A percentile compares a stretch with the other conserved stretches of the same genome.
Evolutionary conservation across 2,113 vertebrate genomes (phyloP).

Genomic region (Podarcis raffonei): DNA sequence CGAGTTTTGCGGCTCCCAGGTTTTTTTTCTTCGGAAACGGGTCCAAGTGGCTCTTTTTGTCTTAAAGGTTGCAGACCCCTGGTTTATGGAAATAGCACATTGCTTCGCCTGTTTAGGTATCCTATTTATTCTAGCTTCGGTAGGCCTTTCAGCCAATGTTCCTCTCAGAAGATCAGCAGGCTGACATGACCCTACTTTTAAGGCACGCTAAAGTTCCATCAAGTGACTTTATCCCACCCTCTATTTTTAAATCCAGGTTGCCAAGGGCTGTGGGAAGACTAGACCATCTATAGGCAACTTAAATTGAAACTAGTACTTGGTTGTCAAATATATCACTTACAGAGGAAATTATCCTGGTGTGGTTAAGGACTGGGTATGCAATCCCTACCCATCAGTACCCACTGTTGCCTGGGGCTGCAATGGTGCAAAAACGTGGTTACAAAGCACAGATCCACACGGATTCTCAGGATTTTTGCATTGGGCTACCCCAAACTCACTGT

Average conservation of each 20-base stretch:
- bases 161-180: neutral
- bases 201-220: neutral
- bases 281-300: neutral
- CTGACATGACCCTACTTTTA: neutral
- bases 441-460: no score
- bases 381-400: neutral
- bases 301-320: neutral
- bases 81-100: neutral
- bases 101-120: neutral
- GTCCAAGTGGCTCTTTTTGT: no score
- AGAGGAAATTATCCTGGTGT: neutral
- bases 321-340: neutral
- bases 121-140: neutral
- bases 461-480: no score
- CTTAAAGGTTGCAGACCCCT: no score
- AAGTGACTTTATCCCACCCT: neutral
- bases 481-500: no score
- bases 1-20: no score
- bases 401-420: no score
- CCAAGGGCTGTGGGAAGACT: neutral
- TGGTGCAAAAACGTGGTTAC: no score
- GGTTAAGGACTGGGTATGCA: neutral
- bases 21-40: no score
- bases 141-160: neutral
- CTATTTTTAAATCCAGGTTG: neutral